Base-by-base conservation (phyloP, 1,140 invertebrate genomes). In the Probaryconus sp. region DNA sequence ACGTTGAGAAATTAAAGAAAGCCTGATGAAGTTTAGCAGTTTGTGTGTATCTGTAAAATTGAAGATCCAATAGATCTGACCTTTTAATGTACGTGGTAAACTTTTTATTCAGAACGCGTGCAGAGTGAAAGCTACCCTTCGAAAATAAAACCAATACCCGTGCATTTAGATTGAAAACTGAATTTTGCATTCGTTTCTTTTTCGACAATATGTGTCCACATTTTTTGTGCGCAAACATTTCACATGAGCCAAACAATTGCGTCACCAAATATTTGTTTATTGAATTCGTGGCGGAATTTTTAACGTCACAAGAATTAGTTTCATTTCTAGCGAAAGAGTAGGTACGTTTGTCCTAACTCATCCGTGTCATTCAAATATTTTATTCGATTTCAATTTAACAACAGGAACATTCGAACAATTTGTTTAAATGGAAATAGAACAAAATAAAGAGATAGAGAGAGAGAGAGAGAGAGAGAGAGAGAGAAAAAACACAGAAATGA, bases 111-210 rank as follows among this genome's bases (percentile, higher is more conserved):
- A 31, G 55, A 71, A 63, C 65, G 63, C 56, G 56, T 65, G 68
- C 61, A 45, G 37, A 67, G 61, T 65, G 68, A 72, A 72, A 72
- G 60, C 69, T 63, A 72, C 61, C 65, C 60, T 58, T 65, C 70
- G 67, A 50, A 40, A 26, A 67, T 65, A 72, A 72, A 72, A 60
- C 65, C 76, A 56, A 70, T 45, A 67, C 76, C 55, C 76, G 78
- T 82, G 77, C 81, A 83, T 82, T 82, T 83, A 81, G 80, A 83
- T 83, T 81, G 80, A 81, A 84, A 81, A 81, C 78, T 84, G 73
- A 84, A 84, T 84, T 83, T 80, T 81, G 78, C 78, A 83, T 82
- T 80, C 71, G 68, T 74, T 73, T 50, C 77, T 79, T 81, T 80
- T 79, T 81, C 77, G 67, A 60, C 78, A 81, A 82, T 82, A 83